Conservation (phyloP, 2,797 vertebrate species). For the Thripadectes ignobilis region DNA sequence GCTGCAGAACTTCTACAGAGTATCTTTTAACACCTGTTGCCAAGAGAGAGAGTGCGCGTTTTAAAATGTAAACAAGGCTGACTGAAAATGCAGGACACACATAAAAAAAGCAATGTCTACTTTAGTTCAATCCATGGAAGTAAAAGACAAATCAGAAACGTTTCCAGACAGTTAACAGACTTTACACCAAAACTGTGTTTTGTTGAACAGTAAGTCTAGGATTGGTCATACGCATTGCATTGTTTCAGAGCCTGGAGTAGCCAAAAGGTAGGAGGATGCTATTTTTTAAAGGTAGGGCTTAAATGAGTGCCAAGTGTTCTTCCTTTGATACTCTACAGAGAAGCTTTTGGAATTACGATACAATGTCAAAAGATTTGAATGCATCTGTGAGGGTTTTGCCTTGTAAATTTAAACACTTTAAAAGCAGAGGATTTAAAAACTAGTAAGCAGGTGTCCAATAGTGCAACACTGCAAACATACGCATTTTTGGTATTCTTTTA, state of each 20-base stretch:
- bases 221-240: neutral
- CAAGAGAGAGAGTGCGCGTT: neutral
- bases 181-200: neutral
- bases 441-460: neutral
- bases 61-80: neutral
- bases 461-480: neutral
- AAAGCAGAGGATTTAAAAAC: neutral
- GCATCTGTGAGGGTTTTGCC: neutral
- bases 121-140: neutral
- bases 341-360: neutral
- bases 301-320: neutral
- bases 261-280: neutral
- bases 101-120: neutral
- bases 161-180: neutral
- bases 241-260: neutral
- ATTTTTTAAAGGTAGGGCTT: neutral
- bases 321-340: neutral
- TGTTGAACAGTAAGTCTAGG: neutral
- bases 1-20: neutral
- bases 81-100: neutral
- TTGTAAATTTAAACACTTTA: neutral
- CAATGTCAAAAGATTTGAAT: neutral
- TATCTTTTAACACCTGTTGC: neutral
- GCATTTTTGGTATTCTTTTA: neutral
- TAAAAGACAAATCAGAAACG: neutral